Evolutionary conservation across 2,797 vertebrate species (phyloP), one percentile per base, ranked within the genome.

Genomic region (Limnodromus scolopaceus): DNA sequence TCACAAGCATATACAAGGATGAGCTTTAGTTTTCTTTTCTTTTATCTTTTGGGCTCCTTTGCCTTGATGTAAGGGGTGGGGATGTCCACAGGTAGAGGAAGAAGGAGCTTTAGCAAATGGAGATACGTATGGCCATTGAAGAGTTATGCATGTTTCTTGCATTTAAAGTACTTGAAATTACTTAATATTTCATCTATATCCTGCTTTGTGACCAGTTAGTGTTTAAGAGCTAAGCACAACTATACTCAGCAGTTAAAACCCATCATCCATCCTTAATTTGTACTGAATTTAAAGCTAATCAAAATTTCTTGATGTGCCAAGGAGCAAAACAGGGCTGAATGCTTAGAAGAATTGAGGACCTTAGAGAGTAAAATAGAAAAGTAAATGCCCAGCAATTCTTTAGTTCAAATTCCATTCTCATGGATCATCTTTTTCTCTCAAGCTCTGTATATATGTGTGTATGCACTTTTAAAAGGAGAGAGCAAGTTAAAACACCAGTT

Each of bases 71-170:
- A 57, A 80, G 22, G 22, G 28, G 4, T 36, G 0, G 1, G 16
- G 9, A 34, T 58, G 30, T 28, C 43, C 24, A 36, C 10, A 36
- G 6, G 10, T 54, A 77, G 5, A 57, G 16, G 24, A 80, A 76
- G 18, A 81, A 84, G 10, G 27, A 69, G 3, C 22, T 69, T 76
- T 86, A 84, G 14, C 51, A 88, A 74, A 48, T 28, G 18, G 36
- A 38, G 51, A n/a, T 10, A 22, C 0, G 0, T 46, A 16, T 38
- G 4, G 2, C 7, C 9, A 22, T 10, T 45, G 38, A 30, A 4
- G 8, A 4, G 4, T 74, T 85, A 54, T 32, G 22, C 2, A 39
- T 12, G 2, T 58, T 77, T 28, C 34, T 77, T 63, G 16, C 48
- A 51, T 63, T 89, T 92, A 51, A 81, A 68, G 11, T 60, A 36